phyloP scores from a whole-genome alignment of 2,113 vertebrate genomes.

The Calonectris borealis region DNA sequence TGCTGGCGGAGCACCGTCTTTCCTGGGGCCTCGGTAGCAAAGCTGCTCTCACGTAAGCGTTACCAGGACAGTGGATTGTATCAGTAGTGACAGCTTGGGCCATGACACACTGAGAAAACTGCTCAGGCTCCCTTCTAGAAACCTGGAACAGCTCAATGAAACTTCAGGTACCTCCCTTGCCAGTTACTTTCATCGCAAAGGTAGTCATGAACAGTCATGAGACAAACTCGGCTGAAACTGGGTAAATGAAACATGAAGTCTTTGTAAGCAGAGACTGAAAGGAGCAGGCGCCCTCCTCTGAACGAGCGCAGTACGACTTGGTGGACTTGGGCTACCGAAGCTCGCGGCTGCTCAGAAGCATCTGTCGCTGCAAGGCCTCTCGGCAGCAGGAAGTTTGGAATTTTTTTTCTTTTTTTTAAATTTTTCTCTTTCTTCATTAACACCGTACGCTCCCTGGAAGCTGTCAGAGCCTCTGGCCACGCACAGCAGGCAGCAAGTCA shows the following conservation, averaged over 20 bases:
- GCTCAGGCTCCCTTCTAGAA: background rate
- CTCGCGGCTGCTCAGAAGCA: background rate
- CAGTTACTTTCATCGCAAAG: accelerated
- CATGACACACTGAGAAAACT: background rate
- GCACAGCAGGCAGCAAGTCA: background rate
- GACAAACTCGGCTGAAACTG: background rate
- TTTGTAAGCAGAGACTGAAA: background rate
- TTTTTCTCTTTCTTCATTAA: background rate
- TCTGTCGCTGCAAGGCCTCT: background rate
- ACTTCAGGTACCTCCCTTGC: background rate
- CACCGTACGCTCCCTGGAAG: background rate
- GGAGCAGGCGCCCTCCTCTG: background rate
- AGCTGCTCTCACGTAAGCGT: accelerated
- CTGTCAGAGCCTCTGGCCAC: background rate
- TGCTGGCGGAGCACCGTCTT: accelerated
- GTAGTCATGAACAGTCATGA: accelerated
- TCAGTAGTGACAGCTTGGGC: background rate
- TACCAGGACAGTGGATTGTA: background rate
- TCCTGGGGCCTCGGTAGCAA: accelerated
- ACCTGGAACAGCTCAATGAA: background rate
- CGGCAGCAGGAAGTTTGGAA: too few relatives aligned
- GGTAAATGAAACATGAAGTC: background rate
- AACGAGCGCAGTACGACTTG: background rate
- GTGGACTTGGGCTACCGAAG: accelerated
- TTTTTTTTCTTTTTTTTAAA: too few relatives aligned